Conservation (phyloP, 2,797 vertebrate species). For the Danio kyathit region DNA sequence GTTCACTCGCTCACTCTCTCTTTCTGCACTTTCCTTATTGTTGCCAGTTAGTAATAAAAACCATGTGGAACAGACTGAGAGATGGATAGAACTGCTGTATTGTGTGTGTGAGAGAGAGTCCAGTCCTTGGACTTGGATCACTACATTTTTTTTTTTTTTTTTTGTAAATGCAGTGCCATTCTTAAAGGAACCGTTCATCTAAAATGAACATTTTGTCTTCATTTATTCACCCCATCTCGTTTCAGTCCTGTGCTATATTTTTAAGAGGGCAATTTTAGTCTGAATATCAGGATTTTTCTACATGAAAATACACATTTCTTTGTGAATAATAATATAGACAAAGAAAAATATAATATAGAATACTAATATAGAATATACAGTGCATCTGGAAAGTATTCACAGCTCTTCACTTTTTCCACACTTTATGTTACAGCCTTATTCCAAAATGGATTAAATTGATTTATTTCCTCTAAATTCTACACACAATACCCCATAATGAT, state of each 20-base stretch:
- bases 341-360: background rate
- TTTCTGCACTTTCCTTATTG: conserved; percentile 57
- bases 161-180: background rate
- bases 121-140: conserved; percentile 39
- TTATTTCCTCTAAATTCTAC: too few relatives aligned
- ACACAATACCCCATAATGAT: too few relatives aligned
- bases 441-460: too few relatives aligned
- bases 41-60: conserved; percentile 66
- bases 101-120: conserved; percentile 31
- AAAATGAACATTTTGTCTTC: background rate
- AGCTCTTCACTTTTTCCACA: too few relatives aligned
- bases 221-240: background rate
- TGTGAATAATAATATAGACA: background rate
- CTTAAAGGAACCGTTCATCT: background rate
- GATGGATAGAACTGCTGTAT: conserved; percentile 52
- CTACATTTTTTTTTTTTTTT: conserved; percentile 20
- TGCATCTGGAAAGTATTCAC: too few relatives aligned
- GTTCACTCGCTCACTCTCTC: conserved; percentile 76
- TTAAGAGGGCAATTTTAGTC: background rate
- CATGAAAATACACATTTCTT: too few relatives aligned
- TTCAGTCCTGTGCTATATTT: background rate
- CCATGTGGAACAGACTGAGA: conserved; percentile 70
- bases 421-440: too few relatives aligned
- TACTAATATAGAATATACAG: background rate
- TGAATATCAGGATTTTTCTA: background rate